A percentile compares a stretch with the other conserved stretches of the same genome.
phyloP scores from a whole-genome alignment of 1,140 invertebrate species.

The Mactra quadrangularis region DNA sequence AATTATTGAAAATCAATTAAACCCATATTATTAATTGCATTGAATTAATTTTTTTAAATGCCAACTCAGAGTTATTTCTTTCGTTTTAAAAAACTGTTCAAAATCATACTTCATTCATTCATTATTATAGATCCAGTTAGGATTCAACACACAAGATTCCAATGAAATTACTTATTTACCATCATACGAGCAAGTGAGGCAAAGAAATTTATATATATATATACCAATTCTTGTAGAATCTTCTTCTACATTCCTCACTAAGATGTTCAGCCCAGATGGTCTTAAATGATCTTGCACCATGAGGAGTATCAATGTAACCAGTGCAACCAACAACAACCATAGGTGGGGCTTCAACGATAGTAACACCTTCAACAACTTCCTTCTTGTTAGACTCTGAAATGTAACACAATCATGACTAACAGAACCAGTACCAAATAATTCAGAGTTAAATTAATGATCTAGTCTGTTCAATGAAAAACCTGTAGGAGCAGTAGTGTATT shows the following conservation, averaged over 20 bases:
- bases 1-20: no score
- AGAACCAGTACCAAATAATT: not conserved
- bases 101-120: no score
- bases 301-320: constrained; percentile 99
- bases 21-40: no score
- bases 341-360: constrained; percentile 98
- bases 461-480: no score
- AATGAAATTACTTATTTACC: no score
- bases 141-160: no score
- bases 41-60: no score
- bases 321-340: constrained; percentile 99
- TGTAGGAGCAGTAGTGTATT: no score
- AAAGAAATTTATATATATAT: not conserved
- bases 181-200: no score
- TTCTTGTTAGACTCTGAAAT: constrained; percentile 99
- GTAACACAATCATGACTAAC: constrained; percentile 1
- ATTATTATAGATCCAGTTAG: no score
- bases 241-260: constrained; percentile 97
- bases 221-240: constrained; percentile 99
- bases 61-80: no score
- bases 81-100: no score
- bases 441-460: not conserved
- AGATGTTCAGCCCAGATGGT: constrained; percentile 99
- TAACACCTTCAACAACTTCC: constrained; percentile 99
- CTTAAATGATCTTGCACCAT: constrained; percentile 96